Evolutionary conservation across 2,113 vertebrate species (phyloP).

Genomic region (Oxygymnocypris stewartii): DNA sequence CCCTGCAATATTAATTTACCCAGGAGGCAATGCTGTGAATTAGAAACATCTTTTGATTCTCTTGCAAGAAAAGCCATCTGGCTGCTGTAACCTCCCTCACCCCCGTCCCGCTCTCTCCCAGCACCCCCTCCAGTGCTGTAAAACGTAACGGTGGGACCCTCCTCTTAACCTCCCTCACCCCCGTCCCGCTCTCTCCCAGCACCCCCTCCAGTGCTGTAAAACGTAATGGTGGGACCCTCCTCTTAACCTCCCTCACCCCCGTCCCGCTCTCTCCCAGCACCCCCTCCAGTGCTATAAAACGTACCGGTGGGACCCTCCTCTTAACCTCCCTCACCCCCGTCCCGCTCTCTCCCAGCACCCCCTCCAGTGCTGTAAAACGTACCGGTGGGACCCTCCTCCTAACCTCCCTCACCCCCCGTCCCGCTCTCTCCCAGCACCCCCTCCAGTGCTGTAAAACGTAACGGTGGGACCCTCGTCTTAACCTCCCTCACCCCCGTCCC

Average conservation of each 20-base stretch:
- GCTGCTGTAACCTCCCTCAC: too few relatives aligned
- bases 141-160: conserved; percentile 43
- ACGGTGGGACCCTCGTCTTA: too few relatives aligned
- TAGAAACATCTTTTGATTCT: conserved; percentile 99
- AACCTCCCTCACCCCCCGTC: too few relatives aligned
- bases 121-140: conserved; percentile 62
- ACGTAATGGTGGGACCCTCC: conserved; percentile 14
- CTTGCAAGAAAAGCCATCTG: conserved; percentile 99
- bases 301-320: too few relatives aligned
- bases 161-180: conserved; percentile 31
- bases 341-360: too few relatives aligned
- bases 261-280: conserved; percentile 33
- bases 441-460: too few relatives aligned
- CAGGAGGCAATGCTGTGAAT: conserved; percentile 88
- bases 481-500: too few relatives aligned
- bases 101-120: conserved; percentile 33
- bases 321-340: too few relatives aligned
- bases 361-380: too few relatives aligned
- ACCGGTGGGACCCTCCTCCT: too few relatives aligned
- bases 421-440: too few relatives aligned
- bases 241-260: conserved; percentile 37
- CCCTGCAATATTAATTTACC: conserved; percentile 91
- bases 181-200: conserved; percentile 24
- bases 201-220: conserved; percentile 69
- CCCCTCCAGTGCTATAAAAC: conserved; percentile 68